Evolutionary conservation across 2,113 vertebrate genomes (phyloP), one percentile per base, ranked within the genome.

Genomic region (Scatophagus argus): DNA sequence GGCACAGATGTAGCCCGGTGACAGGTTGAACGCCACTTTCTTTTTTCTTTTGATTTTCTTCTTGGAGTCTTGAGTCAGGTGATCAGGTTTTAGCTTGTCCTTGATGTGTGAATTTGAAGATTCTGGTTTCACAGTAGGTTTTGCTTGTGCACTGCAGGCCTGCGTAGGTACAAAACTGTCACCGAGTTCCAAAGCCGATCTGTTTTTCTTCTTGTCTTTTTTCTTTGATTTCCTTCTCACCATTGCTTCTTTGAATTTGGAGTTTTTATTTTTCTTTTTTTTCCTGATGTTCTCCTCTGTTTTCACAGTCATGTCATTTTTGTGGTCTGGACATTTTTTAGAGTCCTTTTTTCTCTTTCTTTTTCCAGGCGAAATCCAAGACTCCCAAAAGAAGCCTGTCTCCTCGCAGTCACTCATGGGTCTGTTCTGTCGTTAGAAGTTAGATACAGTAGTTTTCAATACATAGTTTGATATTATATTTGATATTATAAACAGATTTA

Each of bases 21-120:
- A 61, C 16, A 89, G 81, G 56, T 85, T 84, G 64, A 94, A 95
- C 2, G 3, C 64, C 17, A 95, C 94, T 72, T 76, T 93, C 67
- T 91, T 94, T 78, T 88, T 93, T 7, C 12, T 77, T 71, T 74
- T 82, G 4, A 3, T 4, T 64, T 79, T 85, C 54, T 84, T 79
- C 25, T 25, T 63, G 16, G 54, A 25, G 38, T 44, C 47, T 43
- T 23, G 23, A 31, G 51, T 31, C 23, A 7, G 17, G 6, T 1
- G 2, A 21, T 68, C 62, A 2, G 23, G 21, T 6, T 44, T 38
- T 5, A 16, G 36, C 7, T 38, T 39, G 16, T 79, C 43, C 25
- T 5, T 6, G n/a, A 36, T 59, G 10, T 8, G 2, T 3, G 7
- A 34, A 25, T 32, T 46, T 1, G 51, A 16, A 3, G 19, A 7